Conservation (phyloP, 2,888 invertebrate species). For the Trachelus troglodyta region DNA sequence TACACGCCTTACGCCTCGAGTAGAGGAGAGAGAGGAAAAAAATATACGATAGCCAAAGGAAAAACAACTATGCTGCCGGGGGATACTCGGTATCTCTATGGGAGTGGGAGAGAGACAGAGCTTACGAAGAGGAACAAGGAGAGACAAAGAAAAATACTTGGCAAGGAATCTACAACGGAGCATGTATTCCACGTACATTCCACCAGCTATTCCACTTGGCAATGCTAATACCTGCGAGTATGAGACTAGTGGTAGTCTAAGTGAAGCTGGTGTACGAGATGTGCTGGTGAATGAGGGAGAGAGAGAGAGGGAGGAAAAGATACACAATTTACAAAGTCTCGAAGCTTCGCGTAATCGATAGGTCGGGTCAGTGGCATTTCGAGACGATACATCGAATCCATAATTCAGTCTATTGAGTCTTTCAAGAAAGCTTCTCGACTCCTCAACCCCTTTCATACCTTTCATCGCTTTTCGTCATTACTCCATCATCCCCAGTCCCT, state of each 20-base stretch:
- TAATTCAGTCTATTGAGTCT: neutral
- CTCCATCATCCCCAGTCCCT: too few relatives aligned
- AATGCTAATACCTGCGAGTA: neutral
- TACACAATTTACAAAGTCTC: slow-evolving; percentile 1
- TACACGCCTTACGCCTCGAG: slow-evolving; percentile 12
- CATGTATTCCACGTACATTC: neutral
- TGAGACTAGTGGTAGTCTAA: neutral
- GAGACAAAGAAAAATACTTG: slow-evolving; percentile 15
- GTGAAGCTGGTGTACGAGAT: slow-evolving; percentile 8
- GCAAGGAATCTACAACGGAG: slow-evolving; percentile 18
- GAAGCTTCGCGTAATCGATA: slow-evolving; percentile 20
- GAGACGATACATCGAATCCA: slow-evolving; percentile 7
- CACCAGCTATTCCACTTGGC: neutral
- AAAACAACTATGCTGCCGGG: neutral
- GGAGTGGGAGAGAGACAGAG: neutral
- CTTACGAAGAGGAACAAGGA: neutral
- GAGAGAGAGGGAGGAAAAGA: neutral
- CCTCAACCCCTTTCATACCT: too few relatives aligned
- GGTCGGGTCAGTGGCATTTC: slow-evolving; percentile 28
- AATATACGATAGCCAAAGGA: neutral
- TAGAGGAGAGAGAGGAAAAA: slow-evolving; percentile 7
- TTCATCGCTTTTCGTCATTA: too few relatives aligned
- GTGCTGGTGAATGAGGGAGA: slow-evolving; percentile 6
- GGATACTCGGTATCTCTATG: neutral
- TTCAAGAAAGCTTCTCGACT: too few relatives aligned